Evolutionary conservation across 2,888 invertebrate genomes (phyloP), one percentile per base, ranked within the genome.

Genomic region (Spisula subtruncata): DNA sequence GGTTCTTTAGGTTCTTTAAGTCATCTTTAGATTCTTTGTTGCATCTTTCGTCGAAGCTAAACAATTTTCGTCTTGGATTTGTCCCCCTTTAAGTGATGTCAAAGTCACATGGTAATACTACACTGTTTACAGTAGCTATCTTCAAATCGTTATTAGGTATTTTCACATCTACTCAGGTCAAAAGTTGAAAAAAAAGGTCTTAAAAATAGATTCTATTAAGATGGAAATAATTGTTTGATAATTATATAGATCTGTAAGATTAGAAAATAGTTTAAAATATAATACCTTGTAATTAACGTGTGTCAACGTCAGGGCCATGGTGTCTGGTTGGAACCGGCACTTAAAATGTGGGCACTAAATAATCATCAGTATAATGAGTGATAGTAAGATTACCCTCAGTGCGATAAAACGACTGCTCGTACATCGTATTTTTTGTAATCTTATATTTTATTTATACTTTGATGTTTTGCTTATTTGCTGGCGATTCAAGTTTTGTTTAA

Each of bases 361-460:
- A 66, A 66, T 66, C n/a, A 66, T 25, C 60, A n/a, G 60, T 66
- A 25, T 25, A 66, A 66, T 25, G n/a, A n/a, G n/a, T n/a, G 60
- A 66, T 25, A 66, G 60, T 25, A n/a, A 25, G 25, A 66, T 66
- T 66, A 66, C 60, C 10, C 25, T 25, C n/a, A 8, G 10, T n/a
- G 25, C 6, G 20, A 10, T 66, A 66, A 66, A 66, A 66, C 12
- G 60, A 66, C 25, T 66, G 60, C n/a, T 25, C 6, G 25, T 66
- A n/a, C 10, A 66, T 66, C 25, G 25, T n/a, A n/a, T 25, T 66
- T 25, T 6, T 66, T 66, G 60, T 66, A 66, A 66, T 66, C 5
- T 25, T 66, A 66, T 18, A 56, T 56, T n/a, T 56, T 56, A n/a
- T 56, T 41, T 41, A 41, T 41, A 41, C 41, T 8, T 41, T 41